These are phyloP conservation scores for Meloidogyne floridensis DNA, from an alignment of 1,140 invertebrate species.

Conservation along the genomic window DNA sequence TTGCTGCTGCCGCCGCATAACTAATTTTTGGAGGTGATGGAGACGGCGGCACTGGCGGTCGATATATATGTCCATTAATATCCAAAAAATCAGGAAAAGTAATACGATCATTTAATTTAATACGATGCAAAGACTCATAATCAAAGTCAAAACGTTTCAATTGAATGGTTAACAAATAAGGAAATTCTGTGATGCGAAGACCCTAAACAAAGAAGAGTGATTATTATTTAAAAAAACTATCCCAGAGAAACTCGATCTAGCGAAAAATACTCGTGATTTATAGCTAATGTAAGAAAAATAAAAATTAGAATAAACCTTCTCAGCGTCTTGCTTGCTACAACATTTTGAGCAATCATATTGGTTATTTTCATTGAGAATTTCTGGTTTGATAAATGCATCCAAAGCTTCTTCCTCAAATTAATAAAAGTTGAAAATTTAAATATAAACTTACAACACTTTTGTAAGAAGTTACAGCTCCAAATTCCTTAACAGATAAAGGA, in stretches of 20 bases:
- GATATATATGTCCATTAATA: slow-evolving; percentile 77
- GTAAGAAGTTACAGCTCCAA: slow-evolving; percentile 78
- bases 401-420: slow-evolving; percentile 78
- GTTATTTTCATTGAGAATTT: slow-evolving; percentile 82
- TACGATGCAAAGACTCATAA: slow-evolving; percentile 80
- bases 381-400: slow-evolving; percentile 81
- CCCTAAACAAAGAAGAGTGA: slow-evolving; percentile 68
- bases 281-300: background rate
- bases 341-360: slow-evolving; percentile 88
- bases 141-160: slow-evolving; percentile 90
- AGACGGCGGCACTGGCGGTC: slow-evolving; percentile 58
- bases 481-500: slow-evolving; percentile 82
- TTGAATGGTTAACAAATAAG: slow-evolving; percentile 83
- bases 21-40: slow-evolving; percentile 57
- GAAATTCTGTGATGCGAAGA: slow-evolving; percentile 83
- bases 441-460: slow-evolving; percentile 75
- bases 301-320: slow-evolving; percentile 71
- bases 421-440: slow-evolving; percentile 20
- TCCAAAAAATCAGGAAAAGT: slow-evolving; percentile 81
- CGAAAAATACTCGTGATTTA: no score
- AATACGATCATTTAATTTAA: slow-evolving; percentile 88
- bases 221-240: no score
- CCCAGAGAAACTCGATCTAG: no score
- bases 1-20: slow-evolving; percentile 54
- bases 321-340: slow-evolving; percentile 84